Conservation (phyloP, 2,888 invertebrate genomes). For the Drosophila neonasuta region DNA sequence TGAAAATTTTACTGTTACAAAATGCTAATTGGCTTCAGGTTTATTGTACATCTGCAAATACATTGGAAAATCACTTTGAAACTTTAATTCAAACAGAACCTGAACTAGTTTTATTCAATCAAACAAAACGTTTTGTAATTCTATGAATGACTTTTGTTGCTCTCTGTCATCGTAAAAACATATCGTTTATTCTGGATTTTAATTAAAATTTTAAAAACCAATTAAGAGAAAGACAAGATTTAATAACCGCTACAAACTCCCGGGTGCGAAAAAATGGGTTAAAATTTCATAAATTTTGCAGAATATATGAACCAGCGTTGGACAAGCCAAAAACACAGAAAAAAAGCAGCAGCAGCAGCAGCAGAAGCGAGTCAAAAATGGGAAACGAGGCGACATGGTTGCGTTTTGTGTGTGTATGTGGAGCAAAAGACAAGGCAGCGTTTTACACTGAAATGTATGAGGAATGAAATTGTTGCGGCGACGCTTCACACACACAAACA, state of each 20-base stretch:
- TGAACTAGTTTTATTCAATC: background rate
- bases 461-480: slow-evolving; percentile 68
- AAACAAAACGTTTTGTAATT: background rate
- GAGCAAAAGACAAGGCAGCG: slow-evolving; percentile 30
- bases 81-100: background rate
- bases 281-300: slow-evolving; percentile 64
- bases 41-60: background rate
- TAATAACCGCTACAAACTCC: slow-evolving; percentile 42
- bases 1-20: background rate
- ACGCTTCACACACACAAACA: slow-evolving; percentile 28
- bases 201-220: slow-evolving; percentile 63
- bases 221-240: slow-evolving; percentile 57
- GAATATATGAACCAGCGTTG: slow-evolving; percentile 59
- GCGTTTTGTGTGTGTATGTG: slow-evolving; percentile 33
- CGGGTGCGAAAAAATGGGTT: slow-evolving; percentile 50
- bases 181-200: slow-evolving; percentile 48
- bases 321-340: slow-evolving; percentile 30
- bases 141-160: slow-evolving; percentile 4
- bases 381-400: slow-evolving; percentile 28
- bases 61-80: background rate
- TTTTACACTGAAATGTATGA: slow-evolving; percentile 56
- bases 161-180: slow-evolving; percentile 18
- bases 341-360: background rate
- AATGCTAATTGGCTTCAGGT: background rate
- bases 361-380: slow-evolving; percentile 13